Base-by-base conservation (phyloP, 2,797 vertebrate species). In the Rhinoraja longicauda region DNA sequence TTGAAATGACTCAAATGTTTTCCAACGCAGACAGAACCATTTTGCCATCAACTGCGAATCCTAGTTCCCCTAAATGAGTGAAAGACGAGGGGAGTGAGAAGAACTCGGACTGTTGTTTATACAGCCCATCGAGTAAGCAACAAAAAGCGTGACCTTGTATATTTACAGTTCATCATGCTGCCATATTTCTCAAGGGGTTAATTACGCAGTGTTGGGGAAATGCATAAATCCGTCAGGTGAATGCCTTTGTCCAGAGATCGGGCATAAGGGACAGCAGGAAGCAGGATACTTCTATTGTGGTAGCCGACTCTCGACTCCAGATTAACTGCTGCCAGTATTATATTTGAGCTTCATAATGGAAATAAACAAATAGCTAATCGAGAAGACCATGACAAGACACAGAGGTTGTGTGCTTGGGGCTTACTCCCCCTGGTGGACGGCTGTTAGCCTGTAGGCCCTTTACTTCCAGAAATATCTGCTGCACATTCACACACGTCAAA, bases 391-490 rank as follows among this genome's bases (percentile, higher is more conserved):
- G 90, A 73, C 90, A 92, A 92, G 90, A 17, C 26, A 2, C 0
- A 15, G 70, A n/a, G 90, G 70, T 93, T 95, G 96, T 97, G 94
- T 93, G 96, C 96, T 96, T 96, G 97, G 95, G 97, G 97, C 97
- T 96, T 98, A 97, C 98, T 97, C 98, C 98, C 98, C 98, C 99
- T 99, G 97, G 98, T 98, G 99, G 96, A 93, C 72, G 93, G 64
- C 70, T 5, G 45, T 4, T 53, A 29, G 45, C 45, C 72, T 53
- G 24, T 26, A 29, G 72, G 32, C 36, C 62, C 7, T 53, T 72
- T n/a, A 32, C 13, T 79, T 81, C 62, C 39, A 93, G 64, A 53
- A 81, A 93, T 78, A 53, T 79, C 76, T n/a, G 15, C 8, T 1
- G 19, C 24, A 32, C 2, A 88, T 90, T 91, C 32, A 12, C 82